Evolutionary conservation across 2,888 invertebrate species (phyloP), one percentile per base, ranked within the genome.

Genomic region (Pyrocoelia pectoralis): DNA sequence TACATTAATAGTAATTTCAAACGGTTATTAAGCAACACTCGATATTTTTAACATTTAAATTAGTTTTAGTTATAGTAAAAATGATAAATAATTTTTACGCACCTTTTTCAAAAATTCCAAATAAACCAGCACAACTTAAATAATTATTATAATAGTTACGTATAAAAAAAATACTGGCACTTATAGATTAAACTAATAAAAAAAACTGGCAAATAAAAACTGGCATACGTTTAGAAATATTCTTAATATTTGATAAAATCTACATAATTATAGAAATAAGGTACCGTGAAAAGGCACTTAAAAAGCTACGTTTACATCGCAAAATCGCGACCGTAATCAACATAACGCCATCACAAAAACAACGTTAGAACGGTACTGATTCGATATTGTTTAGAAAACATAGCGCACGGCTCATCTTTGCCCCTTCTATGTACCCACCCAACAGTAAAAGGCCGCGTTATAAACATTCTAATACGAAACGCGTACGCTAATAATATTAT

Each of bases 331-430:
- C 41, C 59, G 52, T 40, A 65, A 50, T 48, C 53, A 61, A 46
- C 56, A 57, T 40, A 56, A 19, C 55, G 56, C 52, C 46, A 56
- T 17, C 66, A 54, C 41, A 40, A n/a, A n/a, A 48, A 38, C 56
- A 56, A 53, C 62, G 66, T 62, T 62, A 62, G 66, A 62, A 57
- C 61, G 66, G 52, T 62, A 66, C 66, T 66, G 66, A 66, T 62
- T 66, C 66, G 56, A 59, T 68, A 68, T 69, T 69, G 69, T 69
- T 69, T 69, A 69, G 69, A 69, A 69, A 69, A 69, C 69, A 69
- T 69, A 69, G 67, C 66, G 69, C 69, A 69, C 69, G 46, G 53
- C 61, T 65, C 65, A 65, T 65, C 65, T 56, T 50, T 65, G 43
- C 65, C 65, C 65, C 65, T 61, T 56, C 61, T 65, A 49, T 54